These are phyloP conservation scores for Salmo trutta DNA, from an alignment of 2,797 vertebrate genomes.

Conservation along the genomic window DNA sequence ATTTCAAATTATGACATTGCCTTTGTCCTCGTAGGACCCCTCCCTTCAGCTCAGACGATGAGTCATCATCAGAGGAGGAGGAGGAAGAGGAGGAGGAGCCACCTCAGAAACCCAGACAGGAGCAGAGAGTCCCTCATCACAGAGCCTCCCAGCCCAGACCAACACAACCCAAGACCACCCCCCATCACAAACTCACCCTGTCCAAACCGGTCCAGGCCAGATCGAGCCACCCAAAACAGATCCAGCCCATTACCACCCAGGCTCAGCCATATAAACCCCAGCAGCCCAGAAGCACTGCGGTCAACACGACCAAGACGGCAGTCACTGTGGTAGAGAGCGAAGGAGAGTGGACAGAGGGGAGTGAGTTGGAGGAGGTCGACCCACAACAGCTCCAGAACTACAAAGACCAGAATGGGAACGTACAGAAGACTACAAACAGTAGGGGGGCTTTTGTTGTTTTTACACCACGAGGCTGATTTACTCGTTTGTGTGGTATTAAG, in stretches of 20 bases:
- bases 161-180: slow-evolving; percentile 20
- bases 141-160: slow-evolving; percentile 37
- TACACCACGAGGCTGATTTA: background rate
- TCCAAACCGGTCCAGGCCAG: slow-evolving; percentile 12
- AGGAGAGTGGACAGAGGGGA: slow-evolving; percentile 67
- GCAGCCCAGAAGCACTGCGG: slow-evolving; percentile 7
- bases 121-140: slow-evolving; percentile 23
- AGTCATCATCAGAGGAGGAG: slow-evolving; percentile 62
- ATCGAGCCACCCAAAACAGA: slow-evolving; percentile 15
- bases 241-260: slow-evolving; percentile 33
- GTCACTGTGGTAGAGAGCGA: slow-evolving; percentile 54
- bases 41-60: slow-evolving; percentile 73
- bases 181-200: background rate
- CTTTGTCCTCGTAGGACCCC: slow-evolving; percentile 56
- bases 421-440: slow-evolving; percentile 48
- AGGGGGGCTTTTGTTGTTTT: slow-evolving; percentile 39
- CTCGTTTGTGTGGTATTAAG: background rate
- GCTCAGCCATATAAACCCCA: slow-evolving; percentile 20
- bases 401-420: slow-evolving; percentile 66
- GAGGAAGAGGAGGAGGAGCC: background rate
- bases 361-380: slow-evolving; percentile 73
- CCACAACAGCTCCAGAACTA: slow-evolving; percentile 49
- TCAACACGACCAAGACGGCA: slow-evolving; percentile 24
- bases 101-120: slow-evolving; percentile 18
- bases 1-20: background rate